Evolutionary conservation across 2,797 vertebrate genomes (phyloP), one percentile per base, ranked within the genome.

Genomic region (Hybognathus amarus): DNA sequence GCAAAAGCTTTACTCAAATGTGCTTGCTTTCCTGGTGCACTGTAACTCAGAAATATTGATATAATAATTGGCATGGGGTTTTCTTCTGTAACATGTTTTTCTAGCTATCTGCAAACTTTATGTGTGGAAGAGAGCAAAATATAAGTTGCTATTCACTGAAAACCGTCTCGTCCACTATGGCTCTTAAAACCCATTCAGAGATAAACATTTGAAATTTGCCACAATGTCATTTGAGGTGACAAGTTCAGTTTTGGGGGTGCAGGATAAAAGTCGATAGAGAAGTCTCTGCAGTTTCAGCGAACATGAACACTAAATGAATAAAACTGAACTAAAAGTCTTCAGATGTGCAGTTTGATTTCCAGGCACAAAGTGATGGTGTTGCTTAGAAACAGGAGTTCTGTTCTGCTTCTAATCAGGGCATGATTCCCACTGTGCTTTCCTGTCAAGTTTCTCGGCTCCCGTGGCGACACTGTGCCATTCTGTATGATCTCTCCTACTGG

Each of bases 361-460:
- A 24, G 40, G 22, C 38, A 70, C 54, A 50, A 40, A 20, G 52
- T 33, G 30, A 40, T 78, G 76, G 73, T 45, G 52, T 73, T 79
- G 75, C 67, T 74, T 77, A 77, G 79, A 69, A 71, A 82, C 52
- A 77, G 40, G 67, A 52, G 61, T 63, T 82, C 64, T 83, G 42
- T 82, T 73, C 80, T 87, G 50, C 68, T 83, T 89, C 83, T 87
- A 83, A 88, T 89, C 85, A 82, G 70, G 77, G 80, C 69, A 81
- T 69, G 77, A 78, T 64, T 71, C 84, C 80, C 78, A 82, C 84
- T 85, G 84, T 36, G 80, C 69, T 83, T 70, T 76, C 76, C 79
- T 86, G 82, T 89, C 85, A 80, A 81, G 77, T 69, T n/a, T n/a
- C 84, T 85, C 13, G 61, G 66, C 70, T 85, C 66, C 87, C 59